A percentile compares a stretch with the other conserved stretches of the same genome.
Evolutionary conservation across 2,113 vertebrate genomes (phyloP).

Genomic region (Dromiciops gliroides): DNA sequence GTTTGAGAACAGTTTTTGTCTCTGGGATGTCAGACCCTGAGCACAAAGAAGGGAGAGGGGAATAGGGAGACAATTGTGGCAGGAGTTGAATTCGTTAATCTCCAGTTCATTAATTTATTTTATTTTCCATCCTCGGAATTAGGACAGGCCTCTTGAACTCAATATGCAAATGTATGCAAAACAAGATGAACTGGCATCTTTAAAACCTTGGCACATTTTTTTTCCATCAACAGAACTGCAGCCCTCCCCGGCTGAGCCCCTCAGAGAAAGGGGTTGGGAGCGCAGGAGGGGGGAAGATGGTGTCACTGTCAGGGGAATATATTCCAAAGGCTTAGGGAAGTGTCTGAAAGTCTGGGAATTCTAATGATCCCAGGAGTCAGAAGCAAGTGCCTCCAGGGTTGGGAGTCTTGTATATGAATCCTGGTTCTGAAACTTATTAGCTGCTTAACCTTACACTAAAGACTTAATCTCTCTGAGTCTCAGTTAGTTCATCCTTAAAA

Average conservation of each 20-base stretch:
- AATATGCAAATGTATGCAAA: slow-evolving; percentile 80
- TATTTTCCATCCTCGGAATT: slow-evolving; percentile 76
- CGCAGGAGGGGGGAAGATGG: not conserved
- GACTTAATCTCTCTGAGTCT: not conserved
- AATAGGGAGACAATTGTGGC: slow-evolving; percentile 60
- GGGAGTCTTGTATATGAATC: not conserved
- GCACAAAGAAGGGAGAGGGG: slow-evolving; percentile 22
- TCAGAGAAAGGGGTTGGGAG: not conserved
- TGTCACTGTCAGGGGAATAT: slow-evolving; percentile 10
- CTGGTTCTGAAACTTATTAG: not conserved
- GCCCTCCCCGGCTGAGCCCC: not conserved
- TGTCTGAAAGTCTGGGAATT: not conserved
- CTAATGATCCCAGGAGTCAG: not conserved
- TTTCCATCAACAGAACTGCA: slow-evolving; percentile 55
- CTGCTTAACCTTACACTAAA: not conserved
- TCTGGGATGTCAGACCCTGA: slow-evolving; percentile 59
- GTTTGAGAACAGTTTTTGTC: slow-evolving; percentile 55
- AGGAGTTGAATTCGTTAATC: slow-evolving; percentile 71
- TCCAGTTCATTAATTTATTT: slow-evolving; percentile 72
- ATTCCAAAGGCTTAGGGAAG: not conserved
- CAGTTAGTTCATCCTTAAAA: not conserved
- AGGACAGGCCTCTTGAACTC: slow-evolving; percentile 74
- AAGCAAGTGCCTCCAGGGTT: not conserved
- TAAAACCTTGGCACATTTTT: slow-evolving; percentile 41
- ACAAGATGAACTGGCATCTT: slow-evolving; percentile 70